A percentile compares a stretch with the other conserved stretches of the same genome.
Evolutionary conservation across 2,888 invertebrate species (phyloP).

Genomic region (Sisyra terminalis): DNA sequence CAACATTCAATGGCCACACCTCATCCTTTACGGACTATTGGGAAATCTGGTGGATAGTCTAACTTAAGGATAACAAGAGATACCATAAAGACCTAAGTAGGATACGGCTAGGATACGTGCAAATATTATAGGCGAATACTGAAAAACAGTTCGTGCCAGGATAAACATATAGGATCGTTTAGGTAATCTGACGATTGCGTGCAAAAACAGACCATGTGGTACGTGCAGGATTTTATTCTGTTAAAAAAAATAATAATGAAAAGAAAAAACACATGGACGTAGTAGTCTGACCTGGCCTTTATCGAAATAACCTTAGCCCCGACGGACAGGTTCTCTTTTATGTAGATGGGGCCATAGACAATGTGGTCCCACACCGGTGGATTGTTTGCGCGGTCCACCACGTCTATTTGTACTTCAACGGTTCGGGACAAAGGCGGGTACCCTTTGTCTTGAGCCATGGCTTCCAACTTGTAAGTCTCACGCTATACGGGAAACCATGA

Average conservation of each 20-base stretch:
- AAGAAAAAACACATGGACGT: conserved; percentile 7
- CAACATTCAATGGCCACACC: conserved; percentile 1
- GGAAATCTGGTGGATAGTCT: too few species aligned
- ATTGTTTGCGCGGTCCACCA: conserved; percentile 96
- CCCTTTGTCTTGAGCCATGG: conserved; percentile 96
- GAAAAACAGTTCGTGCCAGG: conserved; percentile 2
- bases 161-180: background rate
- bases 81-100: too few species aligned
- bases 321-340: conserved; percentile 94
- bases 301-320: conserved; percentile 95
- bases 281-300: conserved; percentile 83
- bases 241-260: background rate
- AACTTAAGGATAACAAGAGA: too few species aligned
- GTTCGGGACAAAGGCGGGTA: conserved; percentile 87
- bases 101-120: conserved; percentile 1
- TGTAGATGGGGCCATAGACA: conserved; percentile 93
- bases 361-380: conserved; percentile 94
- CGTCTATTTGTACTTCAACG: conserved; percentile 96
- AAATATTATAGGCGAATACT: background rate
- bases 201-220: conserved; percentile 25
- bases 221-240: conserved; percentile 20
- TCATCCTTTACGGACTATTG: too few species aligned
- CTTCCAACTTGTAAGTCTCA: conserved; percentile 96
- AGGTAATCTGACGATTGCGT: conserved; percentile 10
- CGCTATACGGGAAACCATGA: conserved; percentile 49